Conservation (phyloP, 1,140 invertebrate species). For the Potamilus streckersoni region DNA sequence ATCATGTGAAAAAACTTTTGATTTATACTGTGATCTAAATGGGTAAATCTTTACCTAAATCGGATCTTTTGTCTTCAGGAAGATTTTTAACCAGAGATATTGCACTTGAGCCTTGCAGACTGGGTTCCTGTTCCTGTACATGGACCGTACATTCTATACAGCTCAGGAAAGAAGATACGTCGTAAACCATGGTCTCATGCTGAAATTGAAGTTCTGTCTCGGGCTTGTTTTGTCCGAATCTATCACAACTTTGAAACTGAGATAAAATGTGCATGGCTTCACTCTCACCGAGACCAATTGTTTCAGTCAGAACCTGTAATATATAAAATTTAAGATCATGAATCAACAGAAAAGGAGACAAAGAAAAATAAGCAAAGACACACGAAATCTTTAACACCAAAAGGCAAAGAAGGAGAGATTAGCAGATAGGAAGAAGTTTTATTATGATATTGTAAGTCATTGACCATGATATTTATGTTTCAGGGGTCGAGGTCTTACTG, state of each 20-base stretch:
- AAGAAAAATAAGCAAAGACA: too few relatives aligned
- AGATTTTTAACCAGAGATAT: conserved; percentile 46
- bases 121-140: conserved; percentile 34
- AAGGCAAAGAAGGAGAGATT: too few relatives aligned
- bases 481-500: too few relatives aligned
- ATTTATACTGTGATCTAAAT: not conserved
- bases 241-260: conserved; percentile 34
- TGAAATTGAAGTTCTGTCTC: conserved; percentile 42
- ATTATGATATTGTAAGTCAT: too few relatives aligned
- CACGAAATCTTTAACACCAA: too few relatives aligned
- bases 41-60: conserved; percentile 40
- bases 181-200: conserved; percentile 31
- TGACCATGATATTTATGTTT: too few relatives aligned
- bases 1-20: too few relatives aligned
- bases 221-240: not conserved
- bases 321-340: too few relatives aligned
- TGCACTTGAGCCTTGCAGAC: conserved; percentile 9
- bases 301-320: conserved; percentile 25
- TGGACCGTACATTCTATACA: conserved; percentile 57
- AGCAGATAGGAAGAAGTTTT: too few relatives aligned
- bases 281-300: conserved; percentile 44
- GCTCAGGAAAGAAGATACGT: conserved; percentile 50
- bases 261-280: conserved; percentile 48
- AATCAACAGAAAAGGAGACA: too few relatives aligned
- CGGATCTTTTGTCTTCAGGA: conserved; percentile 48